phyloP scores from a whole-genome alignment of 2,888 invertebrate species.

The Diabrotica balteata region DNA sequence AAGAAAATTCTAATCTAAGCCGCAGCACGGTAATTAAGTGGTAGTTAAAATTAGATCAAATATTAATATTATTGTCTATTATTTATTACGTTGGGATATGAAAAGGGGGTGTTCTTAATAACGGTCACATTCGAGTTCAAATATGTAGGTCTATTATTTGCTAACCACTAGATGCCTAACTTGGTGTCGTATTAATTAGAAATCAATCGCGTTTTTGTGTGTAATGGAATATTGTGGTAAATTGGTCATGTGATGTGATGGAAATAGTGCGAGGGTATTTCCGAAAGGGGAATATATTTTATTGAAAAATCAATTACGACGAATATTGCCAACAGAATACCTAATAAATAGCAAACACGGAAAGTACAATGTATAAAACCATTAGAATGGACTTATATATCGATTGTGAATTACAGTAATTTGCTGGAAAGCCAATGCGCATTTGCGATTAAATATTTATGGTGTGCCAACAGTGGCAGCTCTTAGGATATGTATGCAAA shows the following conservation, averaged over 20 bases:
- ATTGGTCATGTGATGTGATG: conserved; percentile 14
- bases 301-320: conserved; percentile 52
- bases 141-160: neutral
- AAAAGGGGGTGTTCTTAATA: too few relatives aligned
- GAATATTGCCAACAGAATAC: conserved; percentile 51
- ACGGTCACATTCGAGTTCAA: neutral
- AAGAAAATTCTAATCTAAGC: too few relatives aligned
- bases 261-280: conserved; percentile 33
- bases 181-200: conserved; percentile 16
- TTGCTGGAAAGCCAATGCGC: conserved; percentile 54
- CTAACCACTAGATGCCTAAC: neutral
- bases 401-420: conserved; percentile 54
- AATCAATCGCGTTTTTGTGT: conserved; percentile 29
- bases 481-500: conserved; percentile 21
- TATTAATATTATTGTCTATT: too few relatives aligned
- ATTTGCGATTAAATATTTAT: conserved; percentile 53
- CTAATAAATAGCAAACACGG: conserved; percentile 53
- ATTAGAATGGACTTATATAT: conserved; percentile 42
- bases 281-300: conserved; percentile 43
- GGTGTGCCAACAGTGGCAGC: conserved; percentile 29
- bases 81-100: too few relatives aligned
- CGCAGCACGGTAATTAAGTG: too few relatives aligned
- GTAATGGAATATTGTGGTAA: conserved; percentile 30
- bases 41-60: too few relatives aligned
- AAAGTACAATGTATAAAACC: conserved; percentile 39